Evolutionary conservation across 2,888 invertebrate species (phyloP), one percentile per base, ranked within the genome.

Genomic region (Nematopogon swammerdamellus): DNA sequence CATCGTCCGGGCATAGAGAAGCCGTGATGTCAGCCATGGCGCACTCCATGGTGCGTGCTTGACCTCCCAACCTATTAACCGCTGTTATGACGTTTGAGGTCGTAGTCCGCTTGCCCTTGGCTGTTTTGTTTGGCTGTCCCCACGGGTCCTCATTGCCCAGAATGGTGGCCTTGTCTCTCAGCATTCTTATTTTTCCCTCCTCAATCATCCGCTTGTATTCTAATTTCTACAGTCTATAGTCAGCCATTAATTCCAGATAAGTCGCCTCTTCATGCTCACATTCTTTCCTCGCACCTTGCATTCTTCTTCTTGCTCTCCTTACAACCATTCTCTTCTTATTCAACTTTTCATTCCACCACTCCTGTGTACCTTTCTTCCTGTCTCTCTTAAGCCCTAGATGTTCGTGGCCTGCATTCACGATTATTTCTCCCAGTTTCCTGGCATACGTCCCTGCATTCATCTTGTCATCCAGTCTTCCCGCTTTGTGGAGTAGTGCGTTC

Each of bases 1-100:
- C 25, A 29, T 50, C 50, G 20, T 50, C 50, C n/a, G 49, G 49
- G 43, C 46, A 46, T 2, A 49, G 43, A n/a, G 46, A 18, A 2
- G 2, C 11, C 16, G 46, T 10, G 10, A 49, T 6, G 30, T 17
- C 4, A 2, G 3, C 2, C 30, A 45, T 45, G n/a, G n/a, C n/a
- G n/a, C n/a, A n/a, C n/a, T n/a, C n/a, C n/a, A n/a, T n/a, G n/a
- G n/a, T n/a, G n/a, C n/a, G n/a, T n/a, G n/a, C n/a, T n/a, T n/a
- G n/a, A n/a, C n/a, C n/a, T n/a, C n/a, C n/a, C n/a, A n/a, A n/a
- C n/a, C n/a, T n/a, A n/a, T n/a, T n/a, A n/a, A n/a, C n/a, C n/a
- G n/a, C n/a, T n/a, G n/a, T n/a, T n/a, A n/a, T n/a, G n/a, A n/a
- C n/a, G n/a, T n/a, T n/a, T n/a, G n/a, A n/a, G n/a, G n/a, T n/a